A percentile compares a stretch with the other conserved stretches of the same genome.
Conservation (phyloP, 2,113 vertebrate species). For the Brachyhypopomus occidentalis region DNA sequence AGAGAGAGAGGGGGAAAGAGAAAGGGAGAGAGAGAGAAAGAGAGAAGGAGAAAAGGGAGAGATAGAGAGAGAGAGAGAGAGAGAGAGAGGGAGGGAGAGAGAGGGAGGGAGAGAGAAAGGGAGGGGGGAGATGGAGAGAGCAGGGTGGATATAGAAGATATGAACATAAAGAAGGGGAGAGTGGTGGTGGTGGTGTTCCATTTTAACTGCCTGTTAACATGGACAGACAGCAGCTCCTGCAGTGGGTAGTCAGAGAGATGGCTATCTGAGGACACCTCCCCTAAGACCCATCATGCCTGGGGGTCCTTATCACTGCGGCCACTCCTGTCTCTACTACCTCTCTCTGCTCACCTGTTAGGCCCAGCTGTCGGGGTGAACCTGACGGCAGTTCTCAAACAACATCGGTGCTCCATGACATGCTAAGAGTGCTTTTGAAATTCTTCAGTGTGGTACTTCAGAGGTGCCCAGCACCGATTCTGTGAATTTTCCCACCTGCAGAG, state of each 20-base stretch:
- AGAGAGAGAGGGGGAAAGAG: background rate
- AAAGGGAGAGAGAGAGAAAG: background rate
- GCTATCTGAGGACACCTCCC: constrained; percentile 8
- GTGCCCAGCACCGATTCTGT: background rate
- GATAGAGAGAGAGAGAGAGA: background rate
- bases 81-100: background rate
- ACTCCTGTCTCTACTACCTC: background rate
- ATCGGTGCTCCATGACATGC: too few species aligned
- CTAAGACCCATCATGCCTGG: constrained; percentile 23
- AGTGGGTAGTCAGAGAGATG: constrained; percentile 26
- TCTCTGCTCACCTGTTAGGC: background rate
- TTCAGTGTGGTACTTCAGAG: background rate
- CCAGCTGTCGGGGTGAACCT: background rate
- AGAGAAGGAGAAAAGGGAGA: background rate
- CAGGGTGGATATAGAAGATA: background rate
- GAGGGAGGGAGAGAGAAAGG: background rate
- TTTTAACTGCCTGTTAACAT: constrained; percentile 32
- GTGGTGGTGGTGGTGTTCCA: constrained; percentile 11
- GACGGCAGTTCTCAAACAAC: background rate
- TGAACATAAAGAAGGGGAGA: background rate
- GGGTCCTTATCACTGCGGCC: constrained; percentile 30
- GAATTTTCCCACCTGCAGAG: background rate
- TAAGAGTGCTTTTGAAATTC: background rate
- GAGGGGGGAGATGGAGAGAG: background rate
- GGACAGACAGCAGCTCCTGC: constrained; percentile 4